phyloP scores from a whole-genome alignment of 1,140 invertebrate genomes.

The Melipona quadrifasciata region DNA sequence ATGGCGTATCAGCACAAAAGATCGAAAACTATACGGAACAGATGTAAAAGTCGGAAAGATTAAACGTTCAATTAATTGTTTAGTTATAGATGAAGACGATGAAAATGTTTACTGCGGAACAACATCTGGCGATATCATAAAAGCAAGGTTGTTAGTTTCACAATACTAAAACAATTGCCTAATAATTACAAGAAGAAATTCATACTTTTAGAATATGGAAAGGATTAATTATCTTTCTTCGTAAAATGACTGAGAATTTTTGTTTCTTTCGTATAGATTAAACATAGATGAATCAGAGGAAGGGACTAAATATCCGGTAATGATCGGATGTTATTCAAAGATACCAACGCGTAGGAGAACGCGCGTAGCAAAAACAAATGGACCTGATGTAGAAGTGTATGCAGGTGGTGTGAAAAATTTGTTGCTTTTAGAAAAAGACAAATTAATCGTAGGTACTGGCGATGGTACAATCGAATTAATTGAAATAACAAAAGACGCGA shows the following conservation, averaged over 20 bases:
- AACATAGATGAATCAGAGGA: conserved; percentile 83
- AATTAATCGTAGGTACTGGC: conserved; percentile 90
- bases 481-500: conserved; percentile 78
- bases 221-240: neutral
- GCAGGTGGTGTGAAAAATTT: conserved; percentile 86
- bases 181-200: no score
- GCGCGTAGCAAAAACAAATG: conserved; percentile 75
- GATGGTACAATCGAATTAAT: conserved; percentile 90
- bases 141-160: conserved; percentile 74
- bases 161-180: no score
- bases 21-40: conserved; percentile 86
- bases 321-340: conserved; percentile 88
- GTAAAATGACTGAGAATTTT: neutral
- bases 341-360: conserved; percentile 75
- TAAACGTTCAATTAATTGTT: conserved; percentile 85
- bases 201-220: no score
- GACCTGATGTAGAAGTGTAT: conserved; percentile 79
- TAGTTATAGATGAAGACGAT: conserved; percentile 86
- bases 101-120: conserved; percentile 92
- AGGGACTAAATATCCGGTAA: conserved; percentile 79
- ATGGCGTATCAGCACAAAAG: conserved; percentile 89
- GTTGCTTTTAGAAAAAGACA: conserved; percentile 83
- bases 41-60: conserved; percentile 89
- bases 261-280: conserved; percentile 74
- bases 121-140: conserved; percentile 87